Conservation (phyloP, 2,113 vertebrate genomes). For the Cynoglossus semilaevis region DNA sequence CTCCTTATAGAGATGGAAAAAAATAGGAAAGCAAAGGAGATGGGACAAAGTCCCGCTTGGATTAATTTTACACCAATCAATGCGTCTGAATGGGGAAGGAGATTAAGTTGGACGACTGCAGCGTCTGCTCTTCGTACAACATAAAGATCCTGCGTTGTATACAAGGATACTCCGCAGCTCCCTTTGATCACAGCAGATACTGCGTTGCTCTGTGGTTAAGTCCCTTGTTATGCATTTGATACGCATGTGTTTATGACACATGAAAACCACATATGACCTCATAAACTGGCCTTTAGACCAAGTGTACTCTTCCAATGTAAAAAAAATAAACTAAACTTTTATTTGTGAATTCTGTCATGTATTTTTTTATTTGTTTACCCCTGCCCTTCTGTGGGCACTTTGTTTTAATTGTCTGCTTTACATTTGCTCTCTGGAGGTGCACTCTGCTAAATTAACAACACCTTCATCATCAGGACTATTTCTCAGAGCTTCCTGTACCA, state of each 20-base stretch:
- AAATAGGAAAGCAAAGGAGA: conserved; percentile 27
- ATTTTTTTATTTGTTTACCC: conserved; percentile 38
- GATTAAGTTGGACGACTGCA: conserved; percentile 48
- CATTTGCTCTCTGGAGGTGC: conserved; percentile 5
- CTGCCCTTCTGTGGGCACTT: conserved; percentile 31
- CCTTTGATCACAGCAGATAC: conserved; percentile 21
- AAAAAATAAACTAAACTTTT: conserved; percentile 12
- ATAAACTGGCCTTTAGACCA: conserved; percentile 28
- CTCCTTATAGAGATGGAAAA: conserved; percentile 40
- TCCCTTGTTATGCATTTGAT: conserved; percentile 1
- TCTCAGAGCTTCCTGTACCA: conserved; percentile 20
- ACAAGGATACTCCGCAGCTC: conserved; percentile 16
- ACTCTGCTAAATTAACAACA: conserved; percentile 28
- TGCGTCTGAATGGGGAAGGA: conserved; percentile 40
- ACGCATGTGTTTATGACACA: conserved; percentile 33
- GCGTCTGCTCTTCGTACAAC: conserved; percentile 27
- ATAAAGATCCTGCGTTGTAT: background rate
- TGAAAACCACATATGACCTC: conserved; percentile 22
- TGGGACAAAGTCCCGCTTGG: conserved; percentile 52
- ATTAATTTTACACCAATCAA: conserved; percentile 59
- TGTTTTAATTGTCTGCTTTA: conserved; percentile 1
- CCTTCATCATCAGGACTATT: conserved; percentile 24
- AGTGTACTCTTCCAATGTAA: conserved; percentile 6
- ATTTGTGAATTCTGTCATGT: background rate
- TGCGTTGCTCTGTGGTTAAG: conserved; percentile 12